Base-by-base conservation (phyloP, 2,113 vertebrate genomes). In the Hippocampus zosterae region DNA sequence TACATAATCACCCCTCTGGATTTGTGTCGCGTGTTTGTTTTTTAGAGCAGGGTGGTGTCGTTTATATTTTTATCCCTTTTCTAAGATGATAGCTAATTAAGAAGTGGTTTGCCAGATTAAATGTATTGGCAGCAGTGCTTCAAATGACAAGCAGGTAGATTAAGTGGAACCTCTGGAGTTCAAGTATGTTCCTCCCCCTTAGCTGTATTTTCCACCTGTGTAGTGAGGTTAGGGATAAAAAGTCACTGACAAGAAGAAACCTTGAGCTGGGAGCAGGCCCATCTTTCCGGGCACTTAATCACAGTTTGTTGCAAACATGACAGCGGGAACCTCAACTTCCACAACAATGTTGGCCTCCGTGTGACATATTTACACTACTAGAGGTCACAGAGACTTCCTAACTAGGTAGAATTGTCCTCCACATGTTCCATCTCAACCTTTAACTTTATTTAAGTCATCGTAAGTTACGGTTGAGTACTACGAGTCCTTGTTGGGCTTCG, bases 51-150 rank as follows among this genome's bases (percentile, higher is more conserved):
- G 62, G 55, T 62, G 44, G 64, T 77, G 52, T 78, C 69, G 42
- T 46, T 78, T 65, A 75, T 66, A 72, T 37, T 59, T 74, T 41
- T n/a, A 1, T 46, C 57, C 53, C 61, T 80, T 72, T 77, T 78
- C n/a, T 0, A 50, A 69, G 61, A 72, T 76, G 70, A 81, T 71
- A 81, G 61, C 76, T 84, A 85, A 84, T 84, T 83, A 84, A 64
- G 64, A 70, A 79, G 73, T 53, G 44, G 67, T 84, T 81, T 75
- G 61, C 70, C 69, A 53, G 76, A 84, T 77, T 74, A 73, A 83
- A 81, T 79, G 40, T 65, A 76, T 79, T 70, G 77, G n/a, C 67
- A 72, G 76, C 66, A 67, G 66, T 63, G 23, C 56, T 59, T 59
- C 6, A 25, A 53, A 53, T n/a, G 8, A n/a, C 50, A n/a, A n/a